Evolutionary conservation across 1,140 invertebrate species (phyloP), one percentile per base, ranked within the genome.

Genomic region (Drosophila ercepeae): DNA sequence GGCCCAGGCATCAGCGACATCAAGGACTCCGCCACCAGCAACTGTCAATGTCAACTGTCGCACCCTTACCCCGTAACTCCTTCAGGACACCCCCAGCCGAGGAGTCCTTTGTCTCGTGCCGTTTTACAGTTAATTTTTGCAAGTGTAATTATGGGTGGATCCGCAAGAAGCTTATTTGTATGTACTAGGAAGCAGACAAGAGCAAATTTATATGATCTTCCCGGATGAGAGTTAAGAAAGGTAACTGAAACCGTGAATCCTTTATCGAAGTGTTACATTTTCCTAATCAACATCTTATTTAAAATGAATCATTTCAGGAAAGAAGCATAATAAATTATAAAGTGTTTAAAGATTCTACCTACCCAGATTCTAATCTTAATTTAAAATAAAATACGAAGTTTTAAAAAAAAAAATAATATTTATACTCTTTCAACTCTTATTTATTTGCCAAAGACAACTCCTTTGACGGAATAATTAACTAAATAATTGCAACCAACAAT

Each of bases 141-240:
- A 88, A 86, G 73, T 86, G 82, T 86, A 86, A 86, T 86, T 86
- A 86, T 82, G 73, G 57, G 51, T 50, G 49, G 51, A 69, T 61
- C 45, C 53, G 50, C 32, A 57, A 69, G 59, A 65, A 88, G 49
- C 57, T 75, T 82, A 75, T 49, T 88, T 75, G 88, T 86, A 86
- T 88, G 77, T 63, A 68, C 49, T 48, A 4, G 70, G n/a, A 29
- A 53, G 68, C 69, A 70, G 46, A 29, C 36, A 21, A 27, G 8
- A 51, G 52, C 44, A 74, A 53, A 75, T 52, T 67, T 71, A 60
- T 71, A 60, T 27, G 64, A 68, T 67, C 64, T 67, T 68, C 21
- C 64, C 27, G 48, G 3, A 16, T 21, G 60, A 21, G 39, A 67
- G 67, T 25, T 27, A n/a, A 21, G 18, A 14, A 8, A 21, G 4